Conservation (phyloP, 1,140 invertebrate species). For the Ruditapes philippinarum region DNA sequence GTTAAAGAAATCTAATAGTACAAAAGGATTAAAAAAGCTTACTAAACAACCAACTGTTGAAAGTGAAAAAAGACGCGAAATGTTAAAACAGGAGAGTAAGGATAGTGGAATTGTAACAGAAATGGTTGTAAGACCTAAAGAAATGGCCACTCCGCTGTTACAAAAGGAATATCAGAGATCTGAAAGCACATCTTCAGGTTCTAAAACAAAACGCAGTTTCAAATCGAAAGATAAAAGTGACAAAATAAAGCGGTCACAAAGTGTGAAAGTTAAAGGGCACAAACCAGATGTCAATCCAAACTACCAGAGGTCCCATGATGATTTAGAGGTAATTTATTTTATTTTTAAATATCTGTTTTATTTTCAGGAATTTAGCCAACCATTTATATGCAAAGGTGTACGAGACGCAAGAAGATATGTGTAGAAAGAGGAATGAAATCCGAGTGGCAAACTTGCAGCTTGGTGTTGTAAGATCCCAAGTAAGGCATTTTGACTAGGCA, state of each 20-base stretch:
- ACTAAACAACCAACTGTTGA: slow-evolving; percentile 37
- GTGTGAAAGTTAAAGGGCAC: slow-evolving; percentile 52
- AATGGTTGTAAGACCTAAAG: slow-evolving; percentile 71
- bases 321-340: slow-evolving; percentile 71
- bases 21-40: slow-evolving; percentile 42
- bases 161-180: slow-evolving; percentile 37
- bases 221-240: slow-evolving; percentile 65
- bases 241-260: slow-evolving; percentile 64
- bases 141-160: neutral
- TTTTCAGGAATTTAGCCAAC: slow-evolving; percentile 92
- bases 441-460: slow-evolving; percentile 96
- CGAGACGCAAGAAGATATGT: slow-evolving; percentile 97
- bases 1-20: neutral
- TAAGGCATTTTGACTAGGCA: slow-evolving; percentile 87
- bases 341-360: slow-evolving; percentile 59
- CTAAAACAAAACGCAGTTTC: slow-evolving; percentile 42
- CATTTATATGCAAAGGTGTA: slow-evolving; percentile 97
- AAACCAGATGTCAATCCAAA: neutral
- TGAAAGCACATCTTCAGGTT: neutral
- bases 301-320: slow-evolving; percentile 54
- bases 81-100: slow-evolving; percentile 73
- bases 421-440: slow-evolving; percentile 96
- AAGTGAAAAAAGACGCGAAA: slow-evolving; percentile 64
- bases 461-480: slow-evolving; percentile 95
- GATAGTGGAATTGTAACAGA: slow-evolving; percentile 75